Conservation (phyloP, 2,888 invertebrate genomes). For the Protonemura montana region DNA sequence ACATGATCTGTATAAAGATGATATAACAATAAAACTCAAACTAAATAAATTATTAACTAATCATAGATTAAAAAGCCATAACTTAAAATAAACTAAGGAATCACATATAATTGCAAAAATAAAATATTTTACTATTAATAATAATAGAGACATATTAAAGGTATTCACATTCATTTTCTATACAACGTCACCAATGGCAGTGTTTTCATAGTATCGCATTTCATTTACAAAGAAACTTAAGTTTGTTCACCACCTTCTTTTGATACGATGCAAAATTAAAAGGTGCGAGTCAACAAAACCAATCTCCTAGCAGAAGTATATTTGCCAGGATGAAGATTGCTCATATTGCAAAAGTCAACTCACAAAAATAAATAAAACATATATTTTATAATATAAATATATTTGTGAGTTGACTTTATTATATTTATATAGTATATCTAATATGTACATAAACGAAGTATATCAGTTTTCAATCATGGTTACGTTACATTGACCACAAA, state of each 20-base stretch:
- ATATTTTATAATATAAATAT: too few relatives aligned
- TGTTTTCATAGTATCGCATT: neutral
- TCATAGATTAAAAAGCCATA: neutral
- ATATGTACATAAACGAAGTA: too few relatives aligned
- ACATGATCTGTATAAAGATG: neutral
- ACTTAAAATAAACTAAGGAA: neutral
- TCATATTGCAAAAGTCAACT: neutral
- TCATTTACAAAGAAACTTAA: neutral
- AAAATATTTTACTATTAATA: neutral
- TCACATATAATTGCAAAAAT: neutral
- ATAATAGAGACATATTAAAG: too few relatives aligned
- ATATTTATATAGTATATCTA: too few relatives aligned
- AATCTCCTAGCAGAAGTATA: neutral
- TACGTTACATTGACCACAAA: neutral
- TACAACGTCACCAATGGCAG: constrained; percentile 7
- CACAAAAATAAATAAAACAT: too few relatives aligned
- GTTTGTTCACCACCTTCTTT: neutral
- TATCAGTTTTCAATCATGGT: too few relatives aligned
- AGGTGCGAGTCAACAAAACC: neutral
- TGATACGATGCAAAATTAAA: neutral
- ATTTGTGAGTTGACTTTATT: too few relatives aligned
- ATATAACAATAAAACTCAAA: neutral
- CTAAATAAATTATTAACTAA: neutral
- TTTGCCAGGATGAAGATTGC: neutral
- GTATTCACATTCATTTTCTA: neutral